phyloP scores from a whole-genome alignment of 35 echinoderm and acorn worm species.

The Chiridota heheva region DNA sequence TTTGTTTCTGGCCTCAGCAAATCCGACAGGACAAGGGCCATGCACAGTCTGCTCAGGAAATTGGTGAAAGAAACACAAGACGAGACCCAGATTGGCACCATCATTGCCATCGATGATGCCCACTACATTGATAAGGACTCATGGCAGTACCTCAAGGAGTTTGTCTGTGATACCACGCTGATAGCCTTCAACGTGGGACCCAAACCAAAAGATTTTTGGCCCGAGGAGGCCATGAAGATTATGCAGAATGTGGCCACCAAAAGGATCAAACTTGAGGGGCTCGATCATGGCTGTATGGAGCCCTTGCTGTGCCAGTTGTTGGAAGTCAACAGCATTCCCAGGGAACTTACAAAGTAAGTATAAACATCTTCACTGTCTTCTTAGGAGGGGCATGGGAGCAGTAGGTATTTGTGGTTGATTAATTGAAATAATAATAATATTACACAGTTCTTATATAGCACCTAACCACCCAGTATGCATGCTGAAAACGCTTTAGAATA shows the following conservation, averaged over 20 bases:
- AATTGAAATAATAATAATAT: too few relatives aligned
- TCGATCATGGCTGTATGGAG: slow-evolving; percentile 79
- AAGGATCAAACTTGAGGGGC: slow-evolving; percentile 66
- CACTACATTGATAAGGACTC: slow-evolving; percentile 94
- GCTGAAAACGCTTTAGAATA: too few relatives aligned
- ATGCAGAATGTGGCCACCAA: slow-evolving; percentile 24
- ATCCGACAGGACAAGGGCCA: slow-evolving; percentile 37
- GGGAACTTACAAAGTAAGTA: slow-evolving; percentile 87
- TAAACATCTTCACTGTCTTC: background rate
- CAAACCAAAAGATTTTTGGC: background rate
- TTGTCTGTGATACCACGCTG: slow-evolving; percentile 58
- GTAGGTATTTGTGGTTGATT: background rate
- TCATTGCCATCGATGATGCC: slow-evolving; percentile 91
- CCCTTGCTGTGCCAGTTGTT: slow-evolving; percentile 80
- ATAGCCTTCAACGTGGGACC: slow-evolving; percentile 56
- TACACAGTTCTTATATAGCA: too few relatives aligned
- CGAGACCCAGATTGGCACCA: slow-evolving; percentile 39
- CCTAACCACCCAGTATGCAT: too few relatives aligned
- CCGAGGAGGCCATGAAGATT: slow-evolving; percentile 48
- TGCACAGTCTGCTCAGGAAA: slow-evolving; percentile 59
- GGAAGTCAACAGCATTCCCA: slow-evolving; percentile 75
- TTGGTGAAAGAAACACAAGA: slow-evolving; percentile 53
- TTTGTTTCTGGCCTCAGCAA: slow-evolving; percentile 37
- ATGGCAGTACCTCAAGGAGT: slow-evolving; percentile 69
- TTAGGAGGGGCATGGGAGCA: too few relatives aligned